Evolutionary conservation across 2,797 vertebrate genomes (phyloP).

Genomic region (Rhabdomys pumilio): DNA sequence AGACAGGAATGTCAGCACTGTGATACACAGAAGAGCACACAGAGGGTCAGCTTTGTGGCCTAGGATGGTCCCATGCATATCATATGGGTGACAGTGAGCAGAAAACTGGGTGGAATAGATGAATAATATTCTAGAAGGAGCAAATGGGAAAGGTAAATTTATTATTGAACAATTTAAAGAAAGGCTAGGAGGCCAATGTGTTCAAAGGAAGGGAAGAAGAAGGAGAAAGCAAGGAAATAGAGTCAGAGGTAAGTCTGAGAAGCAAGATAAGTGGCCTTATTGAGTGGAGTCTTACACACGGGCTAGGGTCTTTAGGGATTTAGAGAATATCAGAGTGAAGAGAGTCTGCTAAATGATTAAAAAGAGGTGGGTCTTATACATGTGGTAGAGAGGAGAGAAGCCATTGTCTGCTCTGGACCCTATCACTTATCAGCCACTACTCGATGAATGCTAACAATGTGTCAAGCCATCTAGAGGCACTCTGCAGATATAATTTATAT

Average conservation of each 20-base stretch:
- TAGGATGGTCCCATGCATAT: not conserved
- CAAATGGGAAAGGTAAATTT: not conserved
- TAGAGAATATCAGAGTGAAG: not conserved
- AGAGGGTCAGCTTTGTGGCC: not conserved
- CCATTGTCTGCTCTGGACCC: not conserved
- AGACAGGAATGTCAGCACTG: too few relatives aligned
- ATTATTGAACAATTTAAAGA: not conserved
- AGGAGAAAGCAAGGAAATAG: not conserved
- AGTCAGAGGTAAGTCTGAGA: not conserved
- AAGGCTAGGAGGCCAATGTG: not conserved
- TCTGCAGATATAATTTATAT: not conserved
- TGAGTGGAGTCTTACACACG: rapidly evolving
- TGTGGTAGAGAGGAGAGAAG: not conserved
- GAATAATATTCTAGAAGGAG: not conserved
- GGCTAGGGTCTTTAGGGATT: not conserved
- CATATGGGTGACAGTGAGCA: not conserved
- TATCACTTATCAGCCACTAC: not conserved
- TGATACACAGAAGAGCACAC: not conserved
- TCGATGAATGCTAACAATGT: not conserved
- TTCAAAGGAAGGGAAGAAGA: not conserved
- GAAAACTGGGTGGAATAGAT: too few relatives aligned
- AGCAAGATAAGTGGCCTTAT: not conserved
- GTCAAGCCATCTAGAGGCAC: not conserved
- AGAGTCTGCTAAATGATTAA: not conserved
- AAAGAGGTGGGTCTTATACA: not conserved